These are phyloP conservation scores for Rana temporaria DNA, from an alignment of 2,113 vertebrate species.

Conservation along the genomic window DNA sequence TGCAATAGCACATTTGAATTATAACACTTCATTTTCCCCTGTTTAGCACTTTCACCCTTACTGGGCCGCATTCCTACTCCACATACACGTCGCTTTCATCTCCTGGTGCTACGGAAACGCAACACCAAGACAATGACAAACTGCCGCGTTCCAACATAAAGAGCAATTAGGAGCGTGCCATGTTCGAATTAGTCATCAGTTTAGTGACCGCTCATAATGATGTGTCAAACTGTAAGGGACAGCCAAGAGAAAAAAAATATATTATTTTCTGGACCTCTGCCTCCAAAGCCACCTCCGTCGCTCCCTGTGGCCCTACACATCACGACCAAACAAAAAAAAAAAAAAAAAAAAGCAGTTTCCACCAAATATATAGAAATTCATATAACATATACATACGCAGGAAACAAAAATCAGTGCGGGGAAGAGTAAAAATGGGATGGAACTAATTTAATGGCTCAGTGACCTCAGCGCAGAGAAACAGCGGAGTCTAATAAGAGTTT, in stretches of 20 bases:
- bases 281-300: too few relatives aligned
- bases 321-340: not conserved
- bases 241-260: constrained; percentile 17
- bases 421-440: constrained; percentile 81
- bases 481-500: constrained; percentile 88
- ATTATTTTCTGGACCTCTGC: not conserved
- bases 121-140: constrained; percentile 24
- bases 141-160: not conserved
- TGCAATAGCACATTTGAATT: too few relatives aligned
- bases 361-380: not conserved
- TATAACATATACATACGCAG: constrained; percentile 9
- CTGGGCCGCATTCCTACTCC: not conserved
- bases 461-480: constrained; percentile 89
- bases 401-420: constrained; percentile 53
- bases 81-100: not conserved
- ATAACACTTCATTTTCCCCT: too few relatives aligned
- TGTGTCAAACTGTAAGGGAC: constrained; percentile 30
- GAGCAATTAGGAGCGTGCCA: constrained; percentile 22
- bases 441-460: constrained; percentile 97
- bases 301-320: not conserved
- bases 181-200: constrained; percentile 34
- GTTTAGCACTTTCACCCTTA: not conserved
- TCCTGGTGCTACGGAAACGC: not conserved
- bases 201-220: constrained; percentile 28
- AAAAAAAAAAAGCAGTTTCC: not conserved